Evolutionary conservation across 2,888 invertebrate species (phyloP), one percentile per base, ranked within the genome.

Genomic region (Athetis lepigone): DNA sequence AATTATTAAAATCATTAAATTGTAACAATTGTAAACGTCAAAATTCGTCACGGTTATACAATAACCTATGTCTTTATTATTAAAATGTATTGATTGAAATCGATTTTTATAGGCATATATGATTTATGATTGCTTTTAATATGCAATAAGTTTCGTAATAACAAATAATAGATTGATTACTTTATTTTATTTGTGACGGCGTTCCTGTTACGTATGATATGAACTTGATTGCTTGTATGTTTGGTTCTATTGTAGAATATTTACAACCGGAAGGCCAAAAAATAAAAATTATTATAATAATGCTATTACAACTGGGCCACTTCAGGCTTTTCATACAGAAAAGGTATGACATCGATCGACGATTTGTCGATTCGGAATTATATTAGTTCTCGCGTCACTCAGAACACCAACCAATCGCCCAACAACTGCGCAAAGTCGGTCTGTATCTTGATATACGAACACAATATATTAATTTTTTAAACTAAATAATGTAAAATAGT

Each of bases 1-100:
- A 47, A 65, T 61, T 18, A 69, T 46, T 54, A 62, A 66, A 69
- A 69, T 65, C 52, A 59, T 67, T 66, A 52, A 61, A 59, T 47
- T 70, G 61, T 70, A 65, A 70, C 66, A 70, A 67, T 69, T 59
- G 58, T 50, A 40, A 55, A 61, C 46, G 64, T 69, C 55, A 42
- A 58, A 55, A 80, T 67, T 62, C 43, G 69, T 58, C 46, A 77
- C 57, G 61, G 57, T 80, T 58, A 47, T 49, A 60, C 52, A 71
- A 64, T 58, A 54, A 40, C 33, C 39, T 46, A 52, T 36, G 39
- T 63, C 54, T 75, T 56, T 50, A 70, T 69, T 71, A 75, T 63
- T 74, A 59, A 68, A 47, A 71, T 61, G 0, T 50, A 70, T 75
- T 74, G 57, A 79, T 59, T 71, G 62, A 56, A 67, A 67, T 25